These are phyloP conservation scores for Pogonophryne albipinna DNA, from an alignment of 2,797 vertebrate genomes.

Conservation along the genomic window DNA sequence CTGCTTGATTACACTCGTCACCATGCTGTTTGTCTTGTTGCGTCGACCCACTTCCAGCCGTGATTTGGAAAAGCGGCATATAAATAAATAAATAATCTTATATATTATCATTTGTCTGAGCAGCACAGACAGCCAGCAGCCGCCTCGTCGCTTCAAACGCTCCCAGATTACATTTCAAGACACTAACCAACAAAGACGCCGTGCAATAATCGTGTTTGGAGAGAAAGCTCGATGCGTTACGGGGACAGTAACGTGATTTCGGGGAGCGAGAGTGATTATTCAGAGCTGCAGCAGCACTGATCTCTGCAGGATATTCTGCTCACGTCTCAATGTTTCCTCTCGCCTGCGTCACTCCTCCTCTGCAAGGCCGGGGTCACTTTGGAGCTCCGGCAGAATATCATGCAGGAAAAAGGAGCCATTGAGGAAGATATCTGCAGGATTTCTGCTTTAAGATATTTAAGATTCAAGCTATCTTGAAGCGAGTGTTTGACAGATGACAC, in stretches of 20 bases:
- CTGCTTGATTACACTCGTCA: too few species aligned
- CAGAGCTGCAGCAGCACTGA: slow-evolving; percentile 42
- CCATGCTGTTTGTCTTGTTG: too few species aligned
- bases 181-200: slow-evolving; percentile 7
- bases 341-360: slow-evolving; percentile 60
- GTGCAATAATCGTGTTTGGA: background rate
- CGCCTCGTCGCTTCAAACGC: too few species aligned
- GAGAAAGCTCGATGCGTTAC: slow-evolving; percentile 11
- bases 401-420: slow-evolving; percentile 32
- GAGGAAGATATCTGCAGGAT: slow-evolving; percentile 42
- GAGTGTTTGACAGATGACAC: slow-evolving; percentile 21
- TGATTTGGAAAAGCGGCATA: too few species aligned
- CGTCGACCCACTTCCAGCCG: too few species aligned
- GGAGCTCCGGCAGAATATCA: slow-evolving; percentile 53
- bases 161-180: background rate
- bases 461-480: slow-evolving; percentile 46
- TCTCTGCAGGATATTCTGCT: slow-evolving; percentile 73
- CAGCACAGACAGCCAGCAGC: too few species aligned
- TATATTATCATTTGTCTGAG: too few species aligned
- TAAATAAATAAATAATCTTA: too few species aligned
- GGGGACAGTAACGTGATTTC: slow-evolving; percentile 10
- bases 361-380: slow-evolving; percentile 66
- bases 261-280: slow-evolving; percentile 44
- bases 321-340: slow-evolving; percentile 70
- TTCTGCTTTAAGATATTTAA: slow-evolving; percentile 36